phyloP scores from a whole-genome alignment of 2,113 vertebrate species.

The Conger conger region DNA sequence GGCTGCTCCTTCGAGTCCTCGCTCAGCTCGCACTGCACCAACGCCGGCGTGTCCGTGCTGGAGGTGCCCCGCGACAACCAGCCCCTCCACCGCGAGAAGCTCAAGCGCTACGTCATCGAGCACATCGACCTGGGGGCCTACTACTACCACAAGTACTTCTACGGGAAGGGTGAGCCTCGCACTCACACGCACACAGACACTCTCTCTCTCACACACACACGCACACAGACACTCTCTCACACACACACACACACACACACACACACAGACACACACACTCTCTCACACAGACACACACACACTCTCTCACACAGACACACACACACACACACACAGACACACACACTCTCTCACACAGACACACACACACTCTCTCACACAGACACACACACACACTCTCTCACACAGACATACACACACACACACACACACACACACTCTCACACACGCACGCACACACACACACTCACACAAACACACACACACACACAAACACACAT shows the following conservation, averaged over 20 bases:
- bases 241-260: too few species aligned
- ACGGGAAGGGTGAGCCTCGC: slow-evolving; percentile 76
- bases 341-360: too few species aligned
- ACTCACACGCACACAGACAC: too few species aligned
- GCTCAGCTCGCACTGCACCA: slow-evolving; percentile 81
- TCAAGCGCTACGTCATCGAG: slow-evolving; percentile 84
- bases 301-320: too few species aligned
- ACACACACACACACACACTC: not conserved
- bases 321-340: too few species aligned
- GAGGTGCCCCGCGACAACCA: slow-evolving; percentile 81
- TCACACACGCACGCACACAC: not conserved
- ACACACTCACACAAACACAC: not conserved
- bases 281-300: too few species aligned
- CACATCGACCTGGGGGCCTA: slow-evolving; percentile 84
- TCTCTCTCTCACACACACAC: too few species aligned
- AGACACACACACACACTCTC: not conserved
- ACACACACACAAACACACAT: too few species aligned
- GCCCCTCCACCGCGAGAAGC: slow-evolving; percentile 77
- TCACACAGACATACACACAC: too few species aligned
- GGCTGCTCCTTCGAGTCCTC: slow-evolving; percentile 78
- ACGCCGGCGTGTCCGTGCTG: slow-evolving; percentile 82
- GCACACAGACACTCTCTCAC: too few species aligned
- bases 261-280: too few species aligned
- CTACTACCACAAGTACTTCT: slow-evolving; percentile 86
- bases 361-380: not conserved